Evolutionary conservation across 2,113 vertebrate species (phyloP).

Genomic region (Pseudonaja textilis): DNA sequence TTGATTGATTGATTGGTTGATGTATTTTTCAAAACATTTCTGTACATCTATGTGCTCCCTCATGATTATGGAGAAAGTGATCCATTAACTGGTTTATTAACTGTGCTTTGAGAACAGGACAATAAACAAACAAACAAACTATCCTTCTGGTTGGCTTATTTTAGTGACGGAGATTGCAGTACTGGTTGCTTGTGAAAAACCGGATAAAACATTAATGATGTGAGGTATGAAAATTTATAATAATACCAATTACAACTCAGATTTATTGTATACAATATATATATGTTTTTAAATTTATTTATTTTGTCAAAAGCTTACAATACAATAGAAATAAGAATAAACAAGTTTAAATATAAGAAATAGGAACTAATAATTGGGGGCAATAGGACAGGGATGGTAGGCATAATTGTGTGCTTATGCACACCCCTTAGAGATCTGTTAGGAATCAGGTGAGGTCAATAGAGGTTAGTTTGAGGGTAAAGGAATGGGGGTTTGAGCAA

Average conservation of each 20-base stretch:
- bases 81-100: not conserved
- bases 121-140: too few relatives aligned
- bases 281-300: not conserved
- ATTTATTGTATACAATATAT: not conserved
- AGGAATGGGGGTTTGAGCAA: too few relatives aligned
- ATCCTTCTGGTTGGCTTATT: not conserved
- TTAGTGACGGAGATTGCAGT: not conserved
- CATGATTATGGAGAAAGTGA: not conserved
- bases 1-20: not conserved
- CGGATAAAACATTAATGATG: not conserved
- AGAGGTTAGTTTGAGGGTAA: too few relatives aligned
- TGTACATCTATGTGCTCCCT: not conserved
- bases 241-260: not conserved
- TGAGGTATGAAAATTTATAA: accelerated
- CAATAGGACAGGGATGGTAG: too few relatives aligned
- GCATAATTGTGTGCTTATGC: too few relatives aligned
- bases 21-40: not conserved
- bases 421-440: too few relatives aligned
- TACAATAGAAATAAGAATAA: too few relatives aligned
- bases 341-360: too few relatives aligned
- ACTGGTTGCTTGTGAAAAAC: accelerated
- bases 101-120: not conserved
- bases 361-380: too few relatives aligned
- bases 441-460: too few relatives aligned
- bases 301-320: too few relatives aligned